Evolutionary conservation across 2,113 vertebrate species (phyloP).

Genomic region (Paramisgurnus dabryanus): DNA sequence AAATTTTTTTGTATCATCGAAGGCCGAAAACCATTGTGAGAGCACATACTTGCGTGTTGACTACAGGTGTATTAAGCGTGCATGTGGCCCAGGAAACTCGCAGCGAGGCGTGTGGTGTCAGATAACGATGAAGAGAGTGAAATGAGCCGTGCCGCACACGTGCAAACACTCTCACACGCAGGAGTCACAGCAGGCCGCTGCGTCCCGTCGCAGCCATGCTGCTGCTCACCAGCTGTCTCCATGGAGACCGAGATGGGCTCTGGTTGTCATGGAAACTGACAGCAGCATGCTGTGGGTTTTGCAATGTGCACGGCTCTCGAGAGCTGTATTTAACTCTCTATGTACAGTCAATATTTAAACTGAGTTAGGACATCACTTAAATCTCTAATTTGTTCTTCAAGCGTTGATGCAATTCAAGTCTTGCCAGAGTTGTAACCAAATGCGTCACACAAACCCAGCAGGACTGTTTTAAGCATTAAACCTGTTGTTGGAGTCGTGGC

Average conservation of each 20-base stretch:
- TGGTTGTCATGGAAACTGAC: slow-evolving; percentile 52
- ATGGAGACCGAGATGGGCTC: slow-evolving; percentile 45
- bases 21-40: neutral
- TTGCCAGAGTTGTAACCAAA: slow-evolving; percentile 4
- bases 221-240: slow-evolving; percentile 39
- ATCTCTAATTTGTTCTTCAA: slow-evolving; percentile 1
- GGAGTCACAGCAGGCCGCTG: slow-evolving; percentile 12
- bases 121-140: slow-evolving; percentile 4
- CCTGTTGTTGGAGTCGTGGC: too few relatives aligned
- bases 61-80: slow-evolving; percentile 3
- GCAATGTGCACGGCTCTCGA: slow-evolving; percentile 30
- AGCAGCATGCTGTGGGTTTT: slow-evolving; percentile 44
- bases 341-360: slow-evolving; percentile 31
- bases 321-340: slow-evolving; percentile 26
- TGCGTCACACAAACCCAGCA: neutral
- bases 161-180: slow-evolving; percentile 21
- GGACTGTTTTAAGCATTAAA: neutral
- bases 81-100: neutral
- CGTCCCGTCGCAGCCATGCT: slow-evolving; percentile 17
- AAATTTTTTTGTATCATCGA: neutral
- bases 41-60: neutral
- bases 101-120: neutral
- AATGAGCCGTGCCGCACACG: slow-evolving; percentile 5
- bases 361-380: slow-evolving; percentile 4
- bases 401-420: too few relatives aligned